Conservation (phyloP, 2,888 invertebrate genomes). For the Macaria liturata region DNA sequence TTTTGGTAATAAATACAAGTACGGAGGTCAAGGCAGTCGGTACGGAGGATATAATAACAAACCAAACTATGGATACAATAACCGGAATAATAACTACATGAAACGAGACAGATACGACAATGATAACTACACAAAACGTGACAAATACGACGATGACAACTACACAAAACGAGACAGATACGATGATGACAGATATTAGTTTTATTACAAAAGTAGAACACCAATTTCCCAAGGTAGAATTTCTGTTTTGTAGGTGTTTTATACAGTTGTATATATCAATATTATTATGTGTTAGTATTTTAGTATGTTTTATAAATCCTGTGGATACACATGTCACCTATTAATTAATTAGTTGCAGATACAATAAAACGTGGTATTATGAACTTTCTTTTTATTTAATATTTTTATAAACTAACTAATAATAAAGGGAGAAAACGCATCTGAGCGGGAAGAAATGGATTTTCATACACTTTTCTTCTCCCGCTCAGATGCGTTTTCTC, state of each 20-base stretch:
- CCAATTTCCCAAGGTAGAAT: too few species aligned
- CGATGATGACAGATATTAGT: constrained; percentile 18
- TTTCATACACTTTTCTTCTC: too few species aligned
- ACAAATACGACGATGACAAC: too few species aligned
- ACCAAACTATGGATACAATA: constrained; percentile 16
- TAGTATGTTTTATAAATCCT: neutral
- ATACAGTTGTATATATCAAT: neutral
- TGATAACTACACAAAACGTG: too few species aligned
- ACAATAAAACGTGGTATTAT: neutral
- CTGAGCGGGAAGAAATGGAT: too few species aligned
- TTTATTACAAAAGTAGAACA: neutral
- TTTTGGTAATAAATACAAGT: constrained; percentile 24
- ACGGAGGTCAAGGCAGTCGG: constrained; percentile 13
- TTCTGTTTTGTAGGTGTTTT: neutral
- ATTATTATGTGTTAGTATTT: too few species aligned
- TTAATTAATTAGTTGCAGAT: neutral
- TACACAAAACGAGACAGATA: neutral
- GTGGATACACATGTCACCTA: constrained; percentile 3
- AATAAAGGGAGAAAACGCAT: too few species aligned
- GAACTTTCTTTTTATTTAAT: too few species aligned
- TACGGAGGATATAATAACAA: constrained; percentile 19
- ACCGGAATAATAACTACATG: constrained; percentile 8
- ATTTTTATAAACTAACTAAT: too few species aligned
- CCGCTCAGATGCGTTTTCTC: too few species aligned
- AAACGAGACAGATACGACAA: constrained; percentile 1